A percentile compares a stretch with the other conserved stretches of the same genome.
Evolutionary conservation across 2,797 vertebrate genomes (phyloP).

Genomic region (Sciaenops ocellatus): DNA sequence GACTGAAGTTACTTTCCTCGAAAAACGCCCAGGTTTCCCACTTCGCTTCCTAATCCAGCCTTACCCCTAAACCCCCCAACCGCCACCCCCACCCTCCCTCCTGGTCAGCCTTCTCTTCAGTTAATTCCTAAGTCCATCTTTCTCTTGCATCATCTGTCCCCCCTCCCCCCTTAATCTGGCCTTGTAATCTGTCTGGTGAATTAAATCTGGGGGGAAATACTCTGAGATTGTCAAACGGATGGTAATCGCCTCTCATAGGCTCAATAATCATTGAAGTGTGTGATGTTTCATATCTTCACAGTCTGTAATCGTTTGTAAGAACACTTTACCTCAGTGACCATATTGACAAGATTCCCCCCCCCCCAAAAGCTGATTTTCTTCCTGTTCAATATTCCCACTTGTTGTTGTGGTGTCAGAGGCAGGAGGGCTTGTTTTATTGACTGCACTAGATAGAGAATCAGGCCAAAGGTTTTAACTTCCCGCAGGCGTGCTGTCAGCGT

Average conservation of each 20-base stretch:
- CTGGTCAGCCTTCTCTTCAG: slow-evolving; percentile 18
- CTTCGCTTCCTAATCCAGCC: slow-evolving; percentile 58
- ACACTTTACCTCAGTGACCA: slow-evolving; percentile 20
- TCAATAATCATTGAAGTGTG: slow-evolving; percentile 38
- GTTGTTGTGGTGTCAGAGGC: slow-evolving; percentile 29
- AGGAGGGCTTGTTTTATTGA: slow-evolving; percentile 63
- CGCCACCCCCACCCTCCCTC: background rate
- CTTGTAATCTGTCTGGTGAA: slow-evolving; percentile 77
- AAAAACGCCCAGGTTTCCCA: slow-evolving; percentile 59
- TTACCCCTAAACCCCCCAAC: slow-evolving; percentile 8
- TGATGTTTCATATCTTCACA: slow-evolving; percentile 34
- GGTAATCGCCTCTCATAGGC: slow-evolving; percentile 60
- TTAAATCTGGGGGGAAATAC: slow-evolving; percentile 72
- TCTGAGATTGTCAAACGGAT: slow-evolving; percentile 54
- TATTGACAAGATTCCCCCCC: background rate
- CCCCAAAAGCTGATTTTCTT: slow-evolving; percentile 15
- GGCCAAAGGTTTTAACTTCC: slow-evolving; percentile 73
- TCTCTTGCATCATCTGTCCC: slow-evolving; percentile 40
- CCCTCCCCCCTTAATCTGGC: slow-evolving; percentile 68
- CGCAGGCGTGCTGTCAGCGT: slow-evolving; percentile 43
- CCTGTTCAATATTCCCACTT: slow-evolving; percentile 40
- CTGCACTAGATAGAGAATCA: slow-evolving; percentile 61
- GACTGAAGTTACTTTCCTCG: slow-evolving; percentile 44
- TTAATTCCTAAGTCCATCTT: slow-evolving; percentile 53
- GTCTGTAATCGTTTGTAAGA: slow-evolving; percentile 35